Conservation (phyloP, 1,140 invertebrate genomes). For the Palaemon carinicauda region DNA sequence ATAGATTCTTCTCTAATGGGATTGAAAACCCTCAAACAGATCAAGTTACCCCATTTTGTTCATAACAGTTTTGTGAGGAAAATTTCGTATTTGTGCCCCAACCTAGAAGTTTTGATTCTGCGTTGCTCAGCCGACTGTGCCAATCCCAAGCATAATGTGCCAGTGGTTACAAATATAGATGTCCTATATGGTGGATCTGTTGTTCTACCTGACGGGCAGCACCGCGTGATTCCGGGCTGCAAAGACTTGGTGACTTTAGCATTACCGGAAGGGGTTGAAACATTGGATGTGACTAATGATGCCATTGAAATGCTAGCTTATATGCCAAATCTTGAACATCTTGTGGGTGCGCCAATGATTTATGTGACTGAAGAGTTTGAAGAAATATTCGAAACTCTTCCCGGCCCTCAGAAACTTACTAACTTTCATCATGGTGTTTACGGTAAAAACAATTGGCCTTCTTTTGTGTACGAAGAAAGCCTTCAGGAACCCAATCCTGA, state of each 20-base stretch:
- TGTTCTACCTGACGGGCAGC: not conserved
- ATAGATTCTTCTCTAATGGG: slow-evolving; percentile 10
- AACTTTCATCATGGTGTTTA: slow-evolving; percentile 45
- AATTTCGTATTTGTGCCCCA: slow-evolving; percentile 32
- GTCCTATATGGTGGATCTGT: slow-evolving; percentile 29
- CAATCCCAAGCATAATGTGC: slow-evolving; percentile 17
- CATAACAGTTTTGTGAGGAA: slow-evolving; percentile 47
- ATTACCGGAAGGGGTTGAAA: slow-evolving; percentile 31
- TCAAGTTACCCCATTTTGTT: slow-evolving; percentile 44
- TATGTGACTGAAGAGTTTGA: slow-evolving; percentile 46
- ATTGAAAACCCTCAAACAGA: slow-evolving; percentile 21
- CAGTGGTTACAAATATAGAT: slow-evolving; percentile 28
- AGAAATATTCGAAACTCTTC: slow-evolving; percentile 13
- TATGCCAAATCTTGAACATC: slow-evolving; percentile 43
- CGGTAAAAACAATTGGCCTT: slow-evolving; percentile 10
- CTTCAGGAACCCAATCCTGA: slow-evolving; percentile 21
- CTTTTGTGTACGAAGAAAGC: slow-evolving; percentile 34
- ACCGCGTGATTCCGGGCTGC: slow-evolving; percentile 12
- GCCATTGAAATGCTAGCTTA: slow-evolving; percentile 33
- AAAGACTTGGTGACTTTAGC: slow-evolving; percentile 35
- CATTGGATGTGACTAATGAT: slow-evolving; percentile 19
- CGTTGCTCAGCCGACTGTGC: slow-evolving; percentile 37
- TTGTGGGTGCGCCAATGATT: slow-evolving; percentile 40
- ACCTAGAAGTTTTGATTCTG: slow-evolving; percentile 34
- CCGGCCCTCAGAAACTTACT: slow-evolving; percentile 5